Conservation (phyloP, 2,113 vertebrate species). For the Perca schrenkii region DNA sequence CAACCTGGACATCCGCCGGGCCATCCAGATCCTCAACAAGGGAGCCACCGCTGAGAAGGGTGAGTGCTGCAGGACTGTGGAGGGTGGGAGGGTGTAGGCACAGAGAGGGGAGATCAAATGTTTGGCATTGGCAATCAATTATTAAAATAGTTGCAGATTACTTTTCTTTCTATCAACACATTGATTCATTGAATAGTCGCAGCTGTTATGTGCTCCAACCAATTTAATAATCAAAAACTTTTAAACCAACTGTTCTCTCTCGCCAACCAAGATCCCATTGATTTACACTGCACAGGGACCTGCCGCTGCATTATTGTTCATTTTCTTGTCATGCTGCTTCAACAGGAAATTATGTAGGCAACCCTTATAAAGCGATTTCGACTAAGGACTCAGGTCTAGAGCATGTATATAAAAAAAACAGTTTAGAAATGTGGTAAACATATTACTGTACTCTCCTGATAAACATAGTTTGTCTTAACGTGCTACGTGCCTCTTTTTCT, state of each 20-base stretch:
- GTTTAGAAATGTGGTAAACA: not conserved
- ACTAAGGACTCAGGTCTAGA: not conserved
- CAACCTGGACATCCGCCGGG: constrained; percentile 95
- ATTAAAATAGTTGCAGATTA: not conserved
- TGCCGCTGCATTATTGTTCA: not conserved
- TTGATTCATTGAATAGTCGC: not conserved
- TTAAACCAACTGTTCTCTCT: not conserved
- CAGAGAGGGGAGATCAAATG: too few species aligned
- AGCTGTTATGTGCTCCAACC: not conserved
- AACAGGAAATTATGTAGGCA: constrained; percentile 7
- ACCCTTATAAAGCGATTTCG: not conserved
- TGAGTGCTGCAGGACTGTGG: constrained; percentile 53
- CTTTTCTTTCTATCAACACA: not conserved
- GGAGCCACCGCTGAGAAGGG: constrained; percentile 94
- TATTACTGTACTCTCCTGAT: not conserved
- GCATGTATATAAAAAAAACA: not conserved
- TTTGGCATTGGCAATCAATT: not conserved
- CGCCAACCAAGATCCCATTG: not conserved
- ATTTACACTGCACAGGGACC: not conserved
- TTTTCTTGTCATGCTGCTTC: not conserved
- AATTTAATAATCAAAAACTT: not conserved
- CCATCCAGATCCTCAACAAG: constrained; percentile 97
- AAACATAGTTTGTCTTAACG: not conserved
- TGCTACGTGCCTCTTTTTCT: not conserved
- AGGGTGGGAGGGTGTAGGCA: not conserved